A percentile compares a stretch with the other conserved stretches of the same genome.
Conservation (phyloP, 2,113 vertebrate genomes). For the Semnornis frantzii region DNA sequence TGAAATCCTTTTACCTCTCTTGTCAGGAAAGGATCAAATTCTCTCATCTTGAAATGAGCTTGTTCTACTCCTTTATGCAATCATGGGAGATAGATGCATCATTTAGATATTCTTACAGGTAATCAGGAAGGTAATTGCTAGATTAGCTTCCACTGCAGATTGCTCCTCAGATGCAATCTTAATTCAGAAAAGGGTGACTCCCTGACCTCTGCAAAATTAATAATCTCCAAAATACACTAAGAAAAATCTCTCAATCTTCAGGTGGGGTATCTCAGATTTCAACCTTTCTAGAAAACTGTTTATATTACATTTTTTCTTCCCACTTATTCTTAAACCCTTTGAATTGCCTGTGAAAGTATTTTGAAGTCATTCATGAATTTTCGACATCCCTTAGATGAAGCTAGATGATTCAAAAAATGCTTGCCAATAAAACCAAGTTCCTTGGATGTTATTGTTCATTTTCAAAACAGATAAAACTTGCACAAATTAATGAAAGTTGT, state of each 20-base stretch:
- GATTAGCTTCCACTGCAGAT: background rate
- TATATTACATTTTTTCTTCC: background rate
- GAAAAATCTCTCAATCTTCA: background rate
- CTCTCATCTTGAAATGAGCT: constrained; percentile 40
- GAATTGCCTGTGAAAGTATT: background rate
- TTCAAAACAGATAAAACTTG: background rate
- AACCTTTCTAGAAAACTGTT: background rate
- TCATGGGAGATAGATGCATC: background rate
- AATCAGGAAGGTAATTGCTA: constrained; percentile 40
- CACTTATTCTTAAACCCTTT: background rate
- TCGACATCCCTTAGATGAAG: background rate
- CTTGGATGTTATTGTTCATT: background rate
- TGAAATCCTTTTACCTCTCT: background rate
- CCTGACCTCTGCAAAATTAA: background rate
- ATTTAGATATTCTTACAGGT: constrained; percentile 18
- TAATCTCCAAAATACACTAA: constrained; percentile 1
- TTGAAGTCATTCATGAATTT: background rate
- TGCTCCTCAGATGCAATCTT: background rate
- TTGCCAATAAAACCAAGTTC: background rate
- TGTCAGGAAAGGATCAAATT: constrained; percentile 15
- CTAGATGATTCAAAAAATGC: background rate
- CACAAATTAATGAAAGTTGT: background rate
- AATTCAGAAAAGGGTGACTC: background rate
- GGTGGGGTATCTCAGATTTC: background rate
- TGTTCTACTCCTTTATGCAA: constrained; percentile 1